A percentile compares a stretch with the other conserved stretches of the same genome.
Conservation (phyloP, 2,113 vertebrate species). For the Xiphorhynchus elegans region DNA sequence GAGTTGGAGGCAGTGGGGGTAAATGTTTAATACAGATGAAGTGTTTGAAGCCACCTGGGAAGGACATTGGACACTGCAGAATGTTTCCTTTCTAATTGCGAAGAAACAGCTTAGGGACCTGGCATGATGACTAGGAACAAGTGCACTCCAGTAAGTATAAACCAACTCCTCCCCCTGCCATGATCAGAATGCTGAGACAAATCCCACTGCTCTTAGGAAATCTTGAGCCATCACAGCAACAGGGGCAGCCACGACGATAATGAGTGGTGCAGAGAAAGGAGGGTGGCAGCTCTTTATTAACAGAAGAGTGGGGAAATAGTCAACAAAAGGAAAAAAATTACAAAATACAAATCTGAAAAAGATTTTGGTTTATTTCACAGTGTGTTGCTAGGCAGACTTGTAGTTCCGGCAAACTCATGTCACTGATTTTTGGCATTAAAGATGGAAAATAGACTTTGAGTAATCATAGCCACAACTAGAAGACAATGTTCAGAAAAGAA, state of each 20-base stretch:
- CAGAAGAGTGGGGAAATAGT: not conserved
- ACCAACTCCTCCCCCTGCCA: not conserved
- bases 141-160: not conserved
- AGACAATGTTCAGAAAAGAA: not conserved
- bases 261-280: not conserved
- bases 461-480: not conserved
- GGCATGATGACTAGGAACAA: not conserved
- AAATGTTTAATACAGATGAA: not conserved
- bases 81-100: not conserved
- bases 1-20: not conserved
- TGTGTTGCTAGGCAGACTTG: not conserved
- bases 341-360: not conserved
- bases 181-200: constrained; percentile 16
- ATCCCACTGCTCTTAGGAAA: not conserved
- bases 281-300: not conserved
- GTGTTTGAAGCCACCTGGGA: not conserved
- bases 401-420: rapidly evolving
- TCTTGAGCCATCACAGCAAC: not conserved
- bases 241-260: not conserved
- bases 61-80: not conserved
- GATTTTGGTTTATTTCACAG: not conserved
- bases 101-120: not conserved
- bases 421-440: not conserved
- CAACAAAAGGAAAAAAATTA: not conserved
- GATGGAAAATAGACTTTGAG: not conserved